Evolutionary conservation across 2,888 invertebrate genomes (phyloP), one percentile per base, ranked within the genome.

Genomic region (Tiphia femorata): DNA sequence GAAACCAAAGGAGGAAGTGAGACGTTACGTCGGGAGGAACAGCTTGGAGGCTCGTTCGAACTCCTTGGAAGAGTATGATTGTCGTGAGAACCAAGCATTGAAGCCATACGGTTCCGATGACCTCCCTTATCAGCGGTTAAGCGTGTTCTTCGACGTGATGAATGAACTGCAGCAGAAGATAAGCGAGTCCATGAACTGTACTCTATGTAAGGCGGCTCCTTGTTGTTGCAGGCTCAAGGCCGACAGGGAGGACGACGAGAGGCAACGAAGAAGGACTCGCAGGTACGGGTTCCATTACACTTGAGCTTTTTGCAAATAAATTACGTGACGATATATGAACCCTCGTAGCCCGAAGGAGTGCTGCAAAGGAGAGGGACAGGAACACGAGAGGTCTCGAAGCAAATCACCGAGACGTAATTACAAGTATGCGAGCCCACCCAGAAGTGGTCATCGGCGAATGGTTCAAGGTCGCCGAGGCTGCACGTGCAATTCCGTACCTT

Each of bases 151-250:
- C 2, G 62, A 77, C 25, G 75, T 79, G 17, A 72, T 80, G 72
- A 69, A 44, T 46, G 80, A 80, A 49, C 50, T 80, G 16, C 75
- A 79, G 37, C 64, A 71, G 23, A 79, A 75, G 60, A 71, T 79
- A 7, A 72, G 65, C 49, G 67, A 65, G 10, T 67, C 70, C 1
- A 49, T 57, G 10, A 65, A 62, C 37, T 76, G 74, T 25, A 57
- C 69, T 5, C 40, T 52, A 2, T 78, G 79, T 33, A 53, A 59
- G 42, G 67, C 57, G 38, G 49, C 44, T 25, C 69, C 70, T 0
- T 78, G 77, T 19, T 65, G 61, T 29, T 78, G 78, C 17, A 50
- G 17, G 6, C 12, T 40, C 35, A 40, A 14, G 30, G 10, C 17
- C n/a, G 42, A 57, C n/a, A 49, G 40, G 10, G 42, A n/a, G n/a